Conservation (phyloP, 2,113 vertebrate genomes). For the Brienomyrus brachyistius region DNA sequence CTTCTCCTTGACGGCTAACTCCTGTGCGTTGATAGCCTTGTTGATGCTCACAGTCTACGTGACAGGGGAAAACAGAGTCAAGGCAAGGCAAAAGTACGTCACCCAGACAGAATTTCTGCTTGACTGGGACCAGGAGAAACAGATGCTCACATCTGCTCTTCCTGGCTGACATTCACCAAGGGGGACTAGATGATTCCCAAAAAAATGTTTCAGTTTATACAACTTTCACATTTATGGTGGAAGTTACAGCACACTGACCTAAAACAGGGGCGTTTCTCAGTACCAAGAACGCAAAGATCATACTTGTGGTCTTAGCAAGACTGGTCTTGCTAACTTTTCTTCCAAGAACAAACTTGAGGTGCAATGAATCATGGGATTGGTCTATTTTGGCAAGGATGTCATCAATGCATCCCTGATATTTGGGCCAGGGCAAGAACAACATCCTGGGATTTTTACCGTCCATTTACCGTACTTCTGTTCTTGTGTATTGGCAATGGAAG, state of each 20-base stretch:
- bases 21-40: constrained; percentile 98
- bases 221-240: neutral
- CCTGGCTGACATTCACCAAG: neutral
- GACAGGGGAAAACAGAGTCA: constrained; percentile 17
- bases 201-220: neutral
- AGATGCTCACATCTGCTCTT: neutral
- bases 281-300: neutral
- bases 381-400: neutral
- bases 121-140: neutral
- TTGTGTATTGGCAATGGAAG: neutral
- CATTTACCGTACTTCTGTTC: neutral
- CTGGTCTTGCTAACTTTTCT: neutral
- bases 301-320: neutral
- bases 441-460: neutral
- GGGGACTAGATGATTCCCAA: neutral
- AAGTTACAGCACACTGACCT: neutral
- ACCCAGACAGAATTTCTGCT: neutral
- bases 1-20: constrained; percentile 98
- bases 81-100: neutral
- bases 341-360: neutral
- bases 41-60: constrained; percentile 96
- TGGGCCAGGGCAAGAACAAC: neutral
- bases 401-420: neutral
- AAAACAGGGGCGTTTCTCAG: neutral
- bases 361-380: neutral